phyloP scores from a whole-genome alignment of 1,140 invertebrate species.

The Drosophila hydei region DNA sequence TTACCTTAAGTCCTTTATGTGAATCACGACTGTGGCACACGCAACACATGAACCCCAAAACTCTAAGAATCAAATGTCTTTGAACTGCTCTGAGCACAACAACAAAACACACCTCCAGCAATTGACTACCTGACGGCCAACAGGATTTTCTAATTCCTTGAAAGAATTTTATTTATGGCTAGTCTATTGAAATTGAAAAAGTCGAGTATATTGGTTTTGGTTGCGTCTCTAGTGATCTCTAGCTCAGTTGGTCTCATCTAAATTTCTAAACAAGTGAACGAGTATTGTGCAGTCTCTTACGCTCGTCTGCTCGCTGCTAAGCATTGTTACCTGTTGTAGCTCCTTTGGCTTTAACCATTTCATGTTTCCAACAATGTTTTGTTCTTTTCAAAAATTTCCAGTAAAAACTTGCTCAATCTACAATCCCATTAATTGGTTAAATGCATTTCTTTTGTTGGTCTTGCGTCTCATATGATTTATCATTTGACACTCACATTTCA shows the following conservation, averaged over 20 bases:
- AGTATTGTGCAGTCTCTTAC: too few relatives aligned
- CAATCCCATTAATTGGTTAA: constrained; percentile 26
- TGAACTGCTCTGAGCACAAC: constrained; percentile 41
- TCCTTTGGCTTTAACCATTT: background rate
- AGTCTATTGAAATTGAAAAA: too few relatives aligned
- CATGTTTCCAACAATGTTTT: constrained; percentile 6
- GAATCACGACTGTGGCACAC: constrained; percentile 50
- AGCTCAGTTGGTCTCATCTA: too few relatives aligned
- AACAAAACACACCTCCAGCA: constrained; percentile 44
- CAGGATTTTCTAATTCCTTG: constrained; percentile 69
- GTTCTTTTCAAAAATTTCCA: constrained; percentile 23
- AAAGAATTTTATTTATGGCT: constrained; percentile 24
- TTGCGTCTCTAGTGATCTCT: too few relatives aligned
- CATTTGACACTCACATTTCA: constrained; percentile 66
- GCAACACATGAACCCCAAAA: constrained; percentile 59
- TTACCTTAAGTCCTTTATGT: constrained; percentile 63
- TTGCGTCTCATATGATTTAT: constrained; percentile 64
- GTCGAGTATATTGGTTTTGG: too few relatives aligned
- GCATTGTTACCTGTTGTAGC: constrained; percentile 40
- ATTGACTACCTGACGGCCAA: constrained; percentile 39
- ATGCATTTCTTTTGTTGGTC: constrained; percentile 39
- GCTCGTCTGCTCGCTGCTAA: background rate
- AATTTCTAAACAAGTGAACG: too few relatives aligned
- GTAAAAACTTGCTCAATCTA: background rate
- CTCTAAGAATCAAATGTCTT: constrained; percentile 39